A percentile compares a stretch with the other conserved stretches of the same genome.
These are phyloP conservation scores for Clivina fossor DNA, from an alignment of 2,888 invertebrate species.

Conservation along the genomic window DNA sequence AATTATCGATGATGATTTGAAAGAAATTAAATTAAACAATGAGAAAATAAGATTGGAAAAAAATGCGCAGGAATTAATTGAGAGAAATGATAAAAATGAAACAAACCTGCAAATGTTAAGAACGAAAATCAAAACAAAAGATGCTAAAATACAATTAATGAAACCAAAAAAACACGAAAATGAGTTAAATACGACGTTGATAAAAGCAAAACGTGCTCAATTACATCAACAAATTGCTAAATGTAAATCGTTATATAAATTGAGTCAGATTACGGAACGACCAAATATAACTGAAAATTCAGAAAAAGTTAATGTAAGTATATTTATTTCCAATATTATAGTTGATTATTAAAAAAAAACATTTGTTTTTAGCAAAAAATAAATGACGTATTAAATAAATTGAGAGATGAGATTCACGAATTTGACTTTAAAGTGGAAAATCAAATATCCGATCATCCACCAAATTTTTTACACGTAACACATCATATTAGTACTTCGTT, in stretches of 20 bases:
- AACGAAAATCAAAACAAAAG: constrained; percentile 17
- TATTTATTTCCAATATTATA: not conserved
- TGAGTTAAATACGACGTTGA: constrained; percentile 11
- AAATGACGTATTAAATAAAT: not conserved
- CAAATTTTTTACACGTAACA: not conserved
- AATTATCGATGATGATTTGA: constrained; percentile 3
- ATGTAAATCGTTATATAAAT: constrained; percentile 1
- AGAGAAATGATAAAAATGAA: constrained; percentile 10
- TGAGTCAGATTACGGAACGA: constrained; percentile 4
- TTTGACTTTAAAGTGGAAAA: not conserved
- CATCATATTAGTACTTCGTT: constrained; percentile 2
- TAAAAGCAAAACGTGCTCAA: constrained; percentile 10
- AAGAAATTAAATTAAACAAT: constrained; percentile 9
- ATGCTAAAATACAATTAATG: constrained; percentile 17
- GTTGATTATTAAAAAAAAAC: not conserved
- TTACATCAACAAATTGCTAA: constrained; percentile 11
- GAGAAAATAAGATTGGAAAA: constrained; percentile 18
- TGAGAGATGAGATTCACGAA: constrained; percentile 1
- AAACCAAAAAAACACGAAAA: constrained; percentile 9
- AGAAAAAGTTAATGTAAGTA: constrained; percentile 7
- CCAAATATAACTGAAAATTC: not conserved
- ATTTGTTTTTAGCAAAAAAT: constrained; percentile 9
- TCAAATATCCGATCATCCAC: not conserved
- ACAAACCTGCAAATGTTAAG: constrained; percentile 9
- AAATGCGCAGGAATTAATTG: constrained; percentile 8